These are phyloP conservation scores for Dryococelus australis DNA, from an alignment of 2,888 invertebrate genomes.

Conservation along the genomic window DNA sequence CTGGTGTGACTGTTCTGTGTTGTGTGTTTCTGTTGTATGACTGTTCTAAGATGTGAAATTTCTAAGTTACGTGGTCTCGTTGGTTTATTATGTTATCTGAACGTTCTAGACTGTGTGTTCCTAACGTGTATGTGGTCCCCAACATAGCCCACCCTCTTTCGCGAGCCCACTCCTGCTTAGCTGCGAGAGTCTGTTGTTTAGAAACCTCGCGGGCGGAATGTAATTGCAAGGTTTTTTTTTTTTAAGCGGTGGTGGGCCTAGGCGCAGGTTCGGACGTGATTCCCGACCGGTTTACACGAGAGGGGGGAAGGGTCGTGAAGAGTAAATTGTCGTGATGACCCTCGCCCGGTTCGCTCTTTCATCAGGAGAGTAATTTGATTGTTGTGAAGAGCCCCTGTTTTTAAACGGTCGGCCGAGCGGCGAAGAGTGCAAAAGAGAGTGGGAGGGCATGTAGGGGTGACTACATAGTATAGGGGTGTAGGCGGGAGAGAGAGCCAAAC, in stretches of 20 bases:
- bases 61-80: no score
- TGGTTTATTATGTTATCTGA: no score
- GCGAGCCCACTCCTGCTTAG: no score
- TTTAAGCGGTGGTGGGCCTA: no score
- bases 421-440: neutral
- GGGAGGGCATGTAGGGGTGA: neutral
- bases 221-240: conserved; percentile 16
- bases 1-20: no score
- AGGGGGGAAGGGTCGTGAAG: neutral
- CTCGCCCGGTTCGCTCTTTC: neutral
- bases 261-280: neutral
- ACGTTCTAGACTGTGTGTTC: no score
- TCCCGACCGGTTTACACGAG: neutral
- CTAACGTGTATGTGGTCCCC: no score
- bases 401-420: neutral
- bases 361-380: neutral
- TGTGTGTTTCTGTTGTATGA: no score
- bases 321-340: neutral
- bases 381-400: neutral
- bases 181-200: no score
- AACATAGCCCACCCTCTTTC: no score
- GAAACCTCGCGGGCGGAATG: neutral
- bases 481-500: neutral
- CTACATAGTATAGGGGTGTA: neutral
- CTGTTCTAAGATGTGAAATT: no score